Evolutionary conservation across 2,888 invertebrate species (phyloP), one percentile per base, ranked within the genome.

Genomic region (Leptopilina syphax): DNA sequence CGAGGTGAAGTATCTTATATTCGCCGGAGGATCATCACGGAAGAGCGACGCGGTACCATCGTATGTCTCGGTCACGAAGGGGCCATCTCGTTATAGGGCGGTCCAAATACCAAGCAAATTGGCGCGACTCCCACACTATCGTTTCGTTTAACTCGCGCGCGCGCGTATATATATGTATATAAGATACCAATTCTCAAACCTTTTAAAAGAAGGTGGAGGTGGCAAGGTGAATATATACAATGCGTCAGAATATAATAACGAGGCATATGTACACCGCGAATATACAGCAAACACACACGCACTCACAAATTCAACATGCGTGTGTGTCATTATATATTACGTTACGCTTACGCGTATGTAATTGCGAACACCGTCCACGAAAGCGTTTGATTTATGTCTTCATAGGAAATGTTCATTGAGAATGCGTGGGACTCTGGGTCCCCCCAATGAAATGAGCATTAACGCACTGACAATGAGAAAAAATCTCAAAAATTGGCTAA

Each of bases 321-420:
- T 84, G 86, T 84, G 86, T 86, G 84, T 87, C 86, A 86, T 89
- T 89, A 90, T 90, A 90, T 88, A 90, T 90, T 88, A 87, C 88
- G 88, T 88, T 89, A 89, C 87, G 89, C 87, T 89, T 89, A 89
- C 88, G 87, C 88, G 88, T 89, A 85, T 89, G 90, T 90, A 91
- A 91, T 91, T 90, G 91, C 90, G 90, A 90, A 90, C 89, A 90
- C 88, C 89, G 88, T 89, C 88, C 88, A 87, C 89, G 88, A 90
- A 89, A 90, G 88, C 88, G 83, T 86, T 90, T 91, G 91, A 91
- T 91, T 91, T 91, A 91, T 90, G 90, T 89, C 91, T 91, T 91
- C 90, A 90, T 90, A 88, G 84, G 89, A 86, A 85, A 76, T 13
- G 82, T 68, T 84, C 77, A 54, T 13, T 73, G 8, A 34, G 79